Evolutionary conservation across 2,113 vertebrate species (phyloP).

Genomic region (Heterocephalus glaber): DNA sequence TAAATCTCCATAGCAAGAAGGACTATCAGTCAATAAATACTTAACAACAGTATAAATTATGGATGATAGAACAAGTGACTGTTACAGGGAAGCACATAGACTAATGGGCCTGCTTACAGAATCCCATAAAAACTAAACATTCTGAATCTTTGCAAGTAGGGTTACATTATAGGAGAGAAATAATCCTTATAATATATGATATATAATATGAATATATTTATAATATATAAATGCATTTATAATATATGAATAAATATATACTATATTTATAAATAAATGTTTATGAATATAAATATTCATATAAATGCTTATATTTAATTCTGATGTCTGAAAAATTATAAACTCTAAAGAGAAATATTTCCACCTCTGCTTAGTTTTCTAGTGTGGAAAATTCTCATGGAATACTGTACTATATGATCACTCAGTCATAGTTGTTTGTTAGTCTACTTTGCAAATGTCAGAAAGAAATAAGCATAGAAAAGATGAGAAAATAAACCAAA

Average conservation of each 20-base stretch:
- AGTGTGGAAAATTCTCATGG: background rate
- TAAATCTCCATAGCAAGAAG: conserved; percentile 70
- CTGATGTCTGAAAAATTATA: background rate
- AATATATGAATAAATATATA: too few species aligned
- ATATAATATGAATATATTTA: too few species aligned
- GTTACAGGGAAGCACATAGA: conserved; percentile 42
- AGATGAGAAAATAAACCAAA: background rate
- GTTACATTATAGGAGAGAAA: conserved; percentile 39
- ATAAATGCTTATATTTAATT: background rate
- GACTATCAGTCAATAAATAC: conserved; percentile 73
- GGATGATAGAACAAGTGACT: conserved; percentile 46
- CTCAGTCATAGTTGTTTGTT: background rate
- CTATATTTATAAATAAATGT: too few species aligned
- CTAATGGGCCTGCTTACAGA: conserved; percentile 54
- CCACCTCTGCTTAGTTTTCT: background rate
- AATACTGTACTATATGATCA: background rate
- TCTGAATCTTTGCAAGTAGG: conserved; percentile 46
- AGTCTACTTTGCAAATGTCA: background rate
- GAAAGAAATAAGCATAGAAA: background rate
- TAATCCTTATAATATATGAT: conserved; percentile 19
- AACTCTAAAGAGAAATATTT: background rate
- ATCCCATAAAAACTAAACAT: conserved; percentile 52
- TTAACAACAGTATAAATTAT: conserved; percentile 73
- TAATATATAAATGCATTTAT: too few species aligned
- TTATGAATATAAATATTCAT: too few species aligned